phyloP scores from a whole-genome alignment of 2,113 vertebrate genomes.

The Nesospiza acunhae region DNA sequence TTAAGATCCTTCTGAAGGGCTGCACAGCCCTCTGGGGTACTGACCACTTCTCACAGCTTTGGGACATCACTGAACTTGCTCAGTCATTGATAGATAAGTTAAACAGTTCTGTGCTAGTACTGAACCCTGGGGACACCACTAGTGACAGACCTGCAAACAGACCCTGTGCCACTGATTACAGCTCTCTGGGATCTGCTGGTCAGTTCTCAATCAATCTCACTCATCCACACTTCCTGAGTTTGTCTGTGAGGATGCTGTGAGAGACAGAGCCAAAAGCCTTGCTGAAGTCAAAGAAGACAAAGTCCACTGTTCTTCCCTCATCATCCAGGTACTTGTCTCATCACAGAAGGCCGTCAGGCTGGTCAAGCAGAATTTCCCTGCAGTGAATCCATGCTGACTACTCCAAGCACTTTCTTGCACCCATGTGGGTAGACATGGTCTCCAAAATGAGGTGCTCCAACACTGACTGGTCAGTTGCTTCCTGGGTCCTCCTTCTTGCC shows the following conservation, averaged over 20 bases:
- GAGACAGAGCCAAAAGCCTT: not conserved
- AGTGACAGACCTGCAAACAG: not conserved
- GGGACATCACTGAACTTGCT: not conserved
- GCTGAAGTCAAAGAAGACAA: not conserved
- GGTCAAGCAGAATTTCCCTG: not conserved
- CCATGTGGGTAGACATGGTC: not conserved
- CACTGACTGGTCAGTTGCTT: not conserved
- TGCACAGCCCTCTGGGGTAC: not conserved
- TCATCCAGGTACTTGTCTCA: not conserved
- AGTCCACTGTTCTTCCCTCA: not conserved
- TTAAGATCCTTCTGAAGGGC: not conserved
- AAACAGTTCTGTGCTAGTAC: not conserved
- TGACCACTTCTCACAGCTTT: not conserved
- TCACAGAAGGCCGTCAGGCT: not conserved
- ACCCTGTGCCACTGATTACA: not conserved
- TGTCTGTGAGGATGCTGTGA: not conserved
- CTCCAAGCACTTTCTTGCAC: not conserved
- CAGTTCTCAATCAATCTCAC: fast-evolving
- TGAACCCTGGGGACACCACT: not conserved
- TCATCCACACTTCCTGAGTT: not conserved
- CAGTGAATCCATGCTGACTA: not conserved
- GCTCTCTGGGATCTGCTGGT: not conserved
- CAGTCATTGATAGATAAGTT: not conserved
- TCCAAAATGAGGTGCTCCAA: not conserved
- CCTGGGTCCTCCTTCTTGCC: not conserved